phyloP scores from a whole-genome alignment of 2,113 vertebrate species.

The Oryzias woworae region DNA sequence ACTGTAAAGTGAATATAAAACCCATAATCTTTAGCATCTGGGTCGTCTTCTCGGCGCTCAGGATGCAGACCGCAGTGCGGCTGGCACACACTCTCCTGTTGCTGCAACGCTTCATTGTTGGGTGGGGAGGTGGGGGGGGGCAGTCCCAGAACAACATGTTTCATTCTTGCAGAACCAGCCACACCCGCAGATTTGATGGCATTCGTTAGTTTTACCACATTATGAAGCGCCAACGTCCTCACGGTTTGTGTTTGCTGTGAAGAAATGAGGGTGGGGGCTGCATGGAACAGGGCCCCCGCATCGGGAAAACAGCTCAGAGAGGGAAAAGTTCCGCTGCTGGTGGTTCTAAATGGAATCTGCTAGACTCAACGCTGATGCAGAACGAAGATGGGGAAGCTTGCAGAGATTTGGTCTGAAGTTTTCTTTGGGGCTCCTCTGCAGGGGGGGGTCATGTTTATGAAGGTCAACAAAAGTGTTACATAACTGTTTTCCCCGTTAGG shows the following conservation, averaged over 20 bases:
- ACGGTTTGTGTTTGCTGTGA: constrained; percentile 37
- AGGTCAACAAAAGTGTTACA: too few relatives aligned
- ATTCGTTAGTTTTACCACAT: constrained; percentile 19
- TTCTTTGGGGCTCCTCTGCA: background rate
- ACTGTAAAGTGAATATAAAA: constrained; percentile 67
- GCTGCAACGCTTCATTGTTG: constrained; percentile 35
- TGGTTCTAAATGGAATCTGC: constrained; percentile 41
- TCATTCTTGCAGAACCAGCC: constrained; percentile 1
- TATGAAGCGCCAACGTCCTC: constrained; percentile 14
- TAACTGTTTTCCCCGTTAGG: too few relatives aligned
- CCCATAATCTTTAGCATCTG: constrained; percentile 72
- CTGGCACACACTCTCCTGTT: constrained; percentile 43
- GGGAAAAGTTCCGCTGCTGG: constrained; percentile 51
- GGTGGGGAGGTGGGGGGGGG: constrained; percentile 3
- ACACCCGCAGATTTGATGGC: constrained; percentile 10
- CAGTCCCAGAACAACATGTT: constrained; percentile 47
- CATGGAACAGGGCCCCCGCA: constrained; percentile 36
- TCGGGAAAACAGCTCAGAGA: constrained; percentile 29
- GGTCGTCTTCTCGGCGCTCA: constrained; percentile 33
- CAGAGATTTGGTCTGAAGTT: background rate
- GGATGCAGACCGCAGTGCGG: constrained; percentile 37
- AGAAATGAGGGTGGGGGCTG: background rate
- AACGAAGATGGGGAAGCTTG: background rate
- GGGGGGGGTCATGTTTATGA: too few relatives aligned
- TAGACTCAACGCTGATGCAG: constrained; percentile 53